These are phyloP conservation scores for Echinarachnius parma DNA, from an alignment of 53 echinoderm and acorn worm genomes.

Conservation along the genomic window DNA sequence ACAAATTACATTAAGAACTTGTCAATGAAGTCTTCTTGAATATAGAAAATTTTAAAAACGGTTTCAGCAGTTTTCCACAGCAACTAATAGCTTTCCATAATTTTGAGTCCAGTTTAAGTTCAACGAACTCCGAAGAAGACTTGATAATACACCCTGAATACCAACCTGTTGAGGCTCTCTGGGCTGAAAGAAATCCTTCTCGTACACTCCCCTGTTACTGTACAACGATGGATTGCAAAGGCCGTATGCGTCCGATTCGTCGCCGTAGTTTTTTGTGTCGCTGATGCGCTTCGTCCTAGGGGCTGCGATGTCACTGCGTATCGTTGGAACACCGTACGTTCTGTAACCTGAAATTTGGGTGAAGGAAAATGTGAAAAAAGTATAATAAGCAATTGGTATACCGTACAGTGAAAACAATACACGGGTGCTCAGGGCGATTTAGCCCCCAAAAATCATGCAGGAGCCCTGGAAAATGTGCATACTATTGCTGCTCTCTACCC, in stretches of 20 bases:
- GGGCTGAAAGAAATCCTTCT: conserved; percentile 93
- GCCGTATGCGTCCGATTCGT: conserved; percentile 87
- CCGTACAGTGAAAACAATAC: too few relatives aligned
- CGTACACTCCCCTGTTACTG: conserved; percentile 92
- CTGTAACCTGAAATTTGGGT: conserved; percentile 58
- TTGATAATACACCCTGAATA: background rate
- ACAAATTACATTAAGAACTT: too few relatives aligned
- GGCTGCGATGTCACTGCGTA: conserved; percentile 80
- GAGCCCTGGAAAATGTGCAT: too few relatives aligned
- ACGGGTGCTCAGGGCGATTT: too few relatives aligned
- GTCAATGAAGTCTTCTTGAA: too few relatives aligned
- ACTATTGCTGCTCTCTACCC: too few relatives aligned
- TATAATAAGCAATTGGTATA: too few relatives aligned
- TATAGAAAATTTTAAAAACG: too few relatives aligned
- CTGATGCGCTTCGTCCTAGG: conserved; percentile 87
- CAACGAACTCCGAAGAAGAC: background rate
- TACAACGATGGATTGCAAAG: conserved; percentile 90
- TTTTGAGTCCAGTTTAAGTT: background rate
- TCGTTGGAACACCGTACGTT: conserved; percentile 83
- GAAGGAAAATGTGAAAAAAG: background rate
- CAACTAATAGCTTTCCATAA: too few relatives aligned
- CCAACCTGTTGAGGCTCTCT: conserved; percentile 75
- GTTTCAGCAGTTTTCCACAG: too few relatives aligned
- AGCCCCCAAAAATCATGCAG: too few relatives aligned
- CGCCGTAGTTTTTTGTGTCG: conserved; percentile 90